Evolutionary conservation across 1,140 invertebrate species (phyloP).

Genomic region (Microplitis mediator): DNA sequence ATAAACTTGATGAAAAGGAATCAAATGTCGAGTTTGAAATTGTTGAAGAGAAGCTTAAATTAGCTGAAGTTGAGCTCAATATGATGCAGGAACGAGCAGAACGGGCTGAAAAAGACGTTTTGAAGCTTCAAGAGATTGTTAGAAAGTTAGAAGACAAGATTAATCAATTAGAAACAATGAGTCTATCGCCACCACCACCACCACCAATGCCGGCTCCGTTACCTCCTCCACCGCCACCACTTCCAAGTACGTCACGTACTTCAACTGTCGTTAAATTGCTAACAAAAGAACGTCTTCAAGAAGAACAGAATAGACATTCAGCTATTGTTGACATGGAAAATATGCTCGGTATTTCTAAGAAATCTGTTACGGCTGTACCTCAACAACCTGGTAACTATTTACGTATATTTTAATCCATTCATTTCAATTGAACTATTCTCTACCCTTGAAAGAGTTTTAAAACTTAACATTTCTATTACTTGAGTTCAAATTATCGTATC

Average conservation of each 20-base stretch:
- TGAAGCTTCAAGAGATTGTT: constrained; percentile 45
- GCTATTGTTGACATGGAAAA: constrained; percentile 67
- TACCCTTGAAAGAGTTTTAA: no score
- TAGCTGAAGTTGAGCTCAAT: constrained; percentile 71
- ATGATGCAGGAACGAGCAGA: constrained; percentile 68
- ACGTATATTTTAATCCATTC: constrained; percentile 8
- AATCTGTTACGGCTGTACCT: constrained; percentile 41
- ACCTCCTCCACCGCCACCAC: constrained; percentile 50
- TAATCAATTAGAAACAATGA: constrained; percentile 51
- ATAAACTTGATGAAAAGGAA: constrained; percentile 71
- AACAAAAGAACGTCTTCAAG: constrained; percentile 43
- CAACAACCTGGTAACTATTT: constrained; percentile 53
- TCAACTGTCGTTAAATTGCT: constrained; percentile 42
- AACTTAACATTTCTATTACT: no score
- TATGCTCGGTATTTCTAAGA: constrained; percentile 63
- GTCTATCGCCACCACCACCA: constrained; percentile 37
- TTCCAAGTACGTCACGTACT: constrained; percentile 40
- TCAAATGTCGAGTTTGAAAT: constrained; percentile 71
- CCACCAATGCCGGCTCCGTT: constrained; percentile 55
- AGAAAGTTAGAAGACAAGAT: constrained; percentile 51
- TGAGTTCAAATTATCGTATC: no score
- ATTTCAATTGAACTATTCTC: neutral
- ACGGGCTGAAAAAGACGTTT: constrained; percentile 63
- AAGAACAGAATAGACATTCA: constrained; percentile 43
- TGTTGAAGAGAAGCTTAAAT: constrained; percentile 72